phyloP scores from a whole-genome alignment of 2,888 invertebrate genomes.

The Timema cristinae region DNA sequence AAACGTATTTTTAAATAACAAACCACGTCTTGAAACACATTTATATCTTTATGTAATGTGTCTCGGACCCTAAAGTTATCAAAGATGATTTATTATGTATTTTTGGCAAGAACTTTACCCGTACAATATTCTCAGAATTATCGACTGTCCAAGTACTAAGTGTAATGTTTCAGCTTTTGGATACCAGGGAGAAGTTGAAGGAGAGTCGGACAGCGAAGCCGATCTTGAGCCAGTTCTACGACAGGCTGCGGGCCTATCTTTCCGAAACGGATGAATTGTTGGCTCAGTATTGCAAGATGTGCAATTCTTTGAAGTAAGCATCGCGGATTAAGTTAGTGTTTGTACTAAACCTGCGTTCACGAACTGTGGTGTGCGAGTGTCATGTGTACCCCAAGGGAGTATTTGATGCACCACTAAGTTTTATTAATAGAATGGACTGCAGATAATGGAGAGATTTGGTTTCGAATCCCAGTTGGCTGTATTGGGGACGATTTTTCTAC shows the following conservation, averaged over 20 bases:
- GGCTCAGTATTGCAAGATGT: conserved; percentile 57
- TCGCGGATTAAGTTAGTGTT: conserved; percentile 48
- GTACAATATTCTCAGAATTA: conserved; percentile 57
- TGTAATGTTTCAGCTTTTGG: conserved; percentile 60
- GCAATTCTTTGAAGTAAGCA: conserved; percentile 53
- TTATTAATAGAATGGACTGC: no score
- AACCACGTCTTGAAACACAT: no score
- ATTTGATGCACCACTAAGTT: no score
- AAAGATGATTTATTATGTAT: neutral
- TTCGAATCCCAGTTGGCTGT: no score
- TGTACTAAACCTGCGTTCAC: neutral
- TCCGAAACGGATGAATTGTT: conserved; percentile 61
- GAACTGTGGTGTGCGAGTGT: no score
- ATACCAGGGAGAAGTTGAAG: conserved; percentile 72
- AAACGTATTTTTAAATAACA: no score
- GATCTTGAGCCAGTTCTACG: conserved; percentile 74
- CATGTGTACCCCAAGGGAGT: no score
- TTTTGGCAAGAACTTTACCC: conserved; percentile 16
- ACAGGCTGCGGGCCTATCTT: conserved; percentile 71
- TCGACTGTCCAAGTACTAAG: no score
- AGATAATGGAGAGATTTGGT: no score
- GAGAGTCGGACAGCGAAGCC: conserved; percentile 78
- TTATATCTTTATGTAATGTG: no score
- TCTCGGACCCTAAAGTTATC: no score
- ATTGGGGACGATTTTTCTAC: no score